phyloP scores from a whole-genome alignment of 2,113 vertebrate genomes.

The Reinhardtius hippoglossoides region DNA sequence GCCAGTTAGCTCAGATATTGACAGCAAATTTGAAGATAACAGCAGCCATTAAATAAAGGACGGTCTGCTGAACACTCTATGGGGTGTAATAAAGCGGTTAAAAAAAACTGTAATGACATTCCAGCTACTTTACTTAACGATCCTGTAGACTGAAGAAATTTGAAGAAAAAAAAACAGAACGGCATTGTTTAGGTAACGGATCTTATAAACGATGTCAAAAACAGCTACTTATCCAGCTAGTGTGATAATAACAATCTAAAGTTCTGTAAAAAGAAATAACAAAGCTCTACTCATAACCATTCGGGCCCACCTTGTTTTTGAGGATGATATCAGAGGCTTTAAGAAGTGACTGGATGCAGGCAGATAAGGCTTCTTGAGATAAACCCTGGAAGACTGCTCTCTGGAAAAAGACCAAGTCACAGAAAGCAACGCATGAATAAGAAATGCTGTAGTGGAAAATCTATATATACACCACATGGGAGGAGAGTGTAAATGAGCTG shows the following conservation, averaged over 20 bases:
- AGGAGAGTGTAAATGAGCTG: not conserved
- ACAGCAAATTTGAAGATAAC: slow-evolving; percentile 64
- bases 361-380: slow-evolving; percentile 97
- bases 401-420: slow-evolving; percentile 79
- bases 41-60: slow-evolving; percentile 67
- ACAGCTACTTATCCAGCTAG: not conserved
- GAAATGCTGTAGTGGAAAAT: slow-evolving; percentile 10
- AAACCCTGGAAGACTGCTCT: slow-evolving; percentile 98
- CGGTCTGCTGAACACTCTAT: slow-evolving; percentile 51
- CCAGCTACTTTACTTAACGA: slow-evolving; percentile 51
- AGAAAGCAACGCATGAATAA: slow-evolving; percentile 26
- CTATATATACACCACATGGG: not conserved
- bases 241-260: slow-evolving; percentile 21
- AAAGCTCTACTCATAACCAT: not conserved
- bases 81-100: slow-evolving; percentile 59
- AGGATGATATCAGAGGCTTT: slow-evolving; percentile 93
- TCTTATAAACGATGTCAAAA: slow-evolving; percentile 39
- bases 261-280: slow-evolving; percentile 3
- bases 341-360: slow-evolving; percentile 95
- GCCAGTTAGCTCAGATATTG: slow-evolving; percentile 65
- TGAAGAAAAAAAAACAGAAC: slow-evolving; percentile 18
- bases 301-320: slow-evolving; percentile 93
- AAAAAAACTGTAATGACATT: slow-evolving; percentile 58
- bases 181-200: slow-evolving; percentile 8
- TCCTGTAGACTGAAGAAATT: slow-evolving; percentile 32